Conservation (phyloP, 1,140 invertebrate genomes). For the Hermatobates lingyangjiaoensis region DNA sequence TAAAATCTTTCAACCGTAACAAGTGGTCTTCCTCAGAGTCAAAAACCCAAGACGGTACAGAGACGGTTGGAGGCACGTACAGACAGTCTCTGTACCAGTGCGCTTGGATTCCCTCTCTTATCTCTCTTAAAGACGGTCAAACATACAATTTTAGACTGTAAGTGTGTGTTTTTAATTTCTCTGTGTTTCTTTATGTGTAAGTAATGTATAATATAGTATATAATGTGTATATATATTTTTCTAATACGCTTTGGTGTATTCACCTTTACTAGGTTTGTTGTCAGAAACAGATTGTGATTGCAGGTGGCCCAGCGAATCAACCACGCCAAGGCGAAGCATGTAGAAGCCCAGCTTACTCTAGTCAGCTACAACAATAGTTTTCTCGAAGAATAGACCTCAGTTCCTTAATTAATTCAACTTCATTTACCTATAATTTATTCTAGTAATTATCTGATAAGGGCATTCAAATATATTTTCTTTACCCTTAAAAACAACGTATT, state of each 20-base stretch:
- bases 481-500: too few species aligned
- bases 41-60: too few species aligned
- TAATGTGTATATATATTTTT: conserved; percentile 5
- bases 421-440: too few species aligned
- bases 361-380: conserved; percentile 6
- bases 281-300: conserved; percentile 11
- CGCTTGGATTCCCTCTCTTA: background rate
- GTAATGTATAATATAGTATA: background rate
- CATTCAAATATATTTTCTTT: too few species aligned
- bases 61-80: too few species aligned
- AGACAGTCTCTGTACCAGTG: too few species aligned
- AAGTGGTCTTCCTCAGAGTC: too few species aligned
- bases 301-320: conserved; percentile 53
- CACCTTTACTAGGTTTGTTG: background rate
- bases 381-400: conserved; percentile 6
- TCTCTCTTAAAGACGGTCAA: background rate
- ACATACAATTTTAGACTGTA: background rate
- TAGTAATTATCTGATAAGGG: too few species aligned
- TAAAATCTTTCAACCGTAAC: too few species aligned
- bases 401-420: background rate
- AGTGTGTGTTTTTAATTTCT: background rate
- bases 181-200: background rate
- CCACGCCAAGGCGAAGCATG: conserved; percentile 68
- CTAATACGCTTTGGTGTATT: background rate
- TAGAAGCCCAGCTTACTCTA: conserved; percentile 49